Conservation (phyloP, 2,113 vertebrate genomes). For the Crotalus horridus region DNA sequence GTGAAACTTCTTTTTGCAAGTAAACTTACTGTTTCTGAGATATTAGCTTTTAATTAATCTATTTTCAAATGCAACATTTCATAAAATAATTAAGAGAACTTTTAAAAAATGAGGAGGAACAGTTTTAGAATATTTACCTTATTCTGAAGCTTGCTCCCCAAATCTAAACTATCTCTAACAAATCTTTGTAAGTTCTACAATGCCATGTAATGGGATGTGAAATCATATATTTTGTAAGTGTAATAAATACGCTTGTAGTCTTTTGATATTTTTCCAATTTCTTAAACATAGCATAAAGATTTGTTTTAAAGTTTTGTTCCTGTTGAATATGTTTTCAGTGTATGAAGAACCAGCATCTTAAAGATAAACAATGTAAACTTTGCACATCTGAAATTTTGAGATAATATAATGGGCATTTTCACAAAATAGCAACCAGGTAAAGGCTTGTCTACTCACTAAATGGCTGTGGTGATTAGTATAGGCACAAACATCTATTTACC, state of each 20-base stretch:
- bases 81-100: constrained; percentile 12
- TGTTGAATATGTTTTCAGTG: background rate
- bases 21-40: constrained; percentile 6
- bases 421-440: too few species aligned
- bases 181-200: background rate
- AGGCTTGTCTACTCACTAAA: too few species aligned
- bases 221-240: too few species aligned
- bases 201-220: background rate
- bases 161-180: background rate
- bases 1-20: background rate
- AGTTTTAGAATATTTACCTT: background rate
- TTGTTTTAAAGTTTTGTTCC: background rate
- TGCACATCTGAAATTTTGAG: too few species aligned
- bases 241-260: background rate
- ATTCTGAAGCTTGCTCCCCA: background rate
- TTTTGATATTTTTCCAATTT: background rate
- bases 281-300: background rate
- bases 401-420: too few species aligned
- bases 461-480: too few species aligned
- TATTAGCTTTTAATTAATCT: constrained; percentile 18
- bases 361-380: too few species aligned
- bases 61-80: constrained; percentile 10
- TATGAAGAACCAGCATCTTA: background rate
- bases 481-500: too few species aligned
- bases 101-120: too few species aligned